Conservation (phyloP, 2,888 invertebrate genomes). For the Caenorhabditis virilis region DNA sequence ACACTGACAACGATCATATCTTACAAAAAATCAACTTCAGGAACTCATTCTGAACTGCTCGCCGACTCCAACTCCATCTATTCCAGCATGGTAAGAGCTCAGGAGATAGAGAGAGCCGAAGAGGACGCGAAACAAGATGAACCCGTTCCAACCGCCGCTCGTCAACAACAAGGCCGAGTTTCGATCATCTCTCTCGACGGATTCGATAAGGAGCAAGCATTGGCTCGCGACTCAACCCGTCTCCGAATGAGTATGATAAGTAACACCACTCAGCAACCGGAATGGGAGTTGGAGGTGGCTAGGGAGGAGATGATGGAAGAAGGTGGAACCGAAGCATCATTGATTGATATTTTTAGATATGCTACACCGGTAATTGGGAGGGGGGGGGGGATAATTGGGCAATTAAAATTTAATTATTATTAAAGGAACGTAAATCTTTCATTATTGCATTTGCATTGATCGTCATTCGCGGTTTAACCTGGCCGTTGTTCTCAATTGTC, state of each 20-base stretch:
- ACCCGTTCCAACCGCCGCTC: no score
- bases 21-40: no score
- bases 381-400: no score
- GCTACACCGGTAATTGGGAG: constrained; percentile 32
- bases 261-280: constrained; percentile 28
- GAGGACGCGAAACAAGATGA: constrained; percentile 41
- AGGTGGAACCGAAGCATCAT: constrained; percentile 47
- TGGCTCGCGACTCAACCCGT: constrained; percentile 28
- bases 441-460: constrained; percentile 48
- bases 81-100: constrained; percentile 71
- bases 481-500: constrained; percentile 62
- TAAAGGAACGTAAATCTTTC: no score
- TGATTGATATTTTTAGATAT: constrained; percentile 52
- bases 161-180: neutral
- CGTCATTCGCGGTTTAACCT: constrained; percentile 54
- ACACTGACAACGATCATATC: no score
- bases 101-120: constrained; percentile 52
- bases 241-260: constrained; percentile 41
- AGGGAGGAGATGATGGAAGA: constrained; percentile 52
- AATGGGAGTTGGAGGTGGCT: constrained; percentile 42
- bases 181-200: constrained; percentile 8
- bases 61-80: constrained; percentile 75
- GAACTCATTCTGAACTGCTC: constrained; percentile 77
- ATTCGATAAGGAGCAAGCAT: constrained; percentile 11
- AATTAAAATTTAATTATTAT: no score